Evolutionary conservation across 2,797 vertebrate genomes (phyloP).

Genomic region (Poeciliopsis turneri): DNA sequence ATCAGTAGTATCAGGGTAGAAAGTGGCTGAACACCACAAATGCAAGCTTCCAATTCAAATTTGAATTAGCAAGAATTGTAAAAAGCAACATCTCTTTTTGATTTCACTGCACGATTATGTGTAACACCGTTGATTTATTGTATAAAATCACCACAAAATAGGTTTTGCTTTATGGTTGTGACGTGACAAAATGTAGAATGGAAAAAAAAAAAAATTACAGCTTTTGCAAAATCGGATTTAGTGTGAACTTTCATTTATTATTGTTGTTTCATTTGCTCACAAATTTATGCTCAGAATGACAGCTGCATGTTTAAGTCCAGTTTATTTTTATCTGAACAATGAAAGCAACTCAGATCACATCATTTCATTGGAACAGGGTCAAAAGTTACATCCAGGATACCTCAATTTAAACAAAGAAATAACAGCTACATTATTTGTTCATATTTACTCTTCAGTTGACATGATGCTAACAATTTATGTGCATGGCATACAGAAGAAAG

Average conservation of each 20-base stretch:
- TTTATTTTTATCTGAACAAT: conserved; percentile 58
- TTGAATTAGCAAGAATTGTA: background rate
- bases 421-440: conserved; percentile 1
- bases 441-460: background rate
- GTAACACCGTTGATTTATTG: background rate
- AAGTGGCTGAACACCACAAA: background rate
- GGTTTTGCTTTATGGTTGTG: background rate
- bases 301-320: conserved; percentile 15
- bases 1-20: background rate
- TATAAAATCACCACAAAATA: background rate
- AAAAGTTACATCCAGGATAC: background rate
- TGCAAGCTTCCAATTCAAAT: background rate
- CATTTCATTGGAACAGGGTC: conserved; percentile 7
- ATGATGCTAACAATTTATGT: background rate
- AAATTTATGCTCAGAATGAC: conserved; percentile 15
- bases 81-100: background rate
- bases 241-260: background rate
- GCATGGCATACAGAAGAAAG: background rate
- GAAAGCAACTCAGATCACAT: conserved; percentile 20
- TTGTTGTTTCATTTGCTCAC: background rate
- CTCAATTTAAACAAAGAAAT: background rate
- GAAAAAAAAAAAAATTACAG: background rate
- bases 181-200: background rate
- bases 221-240: background rate
- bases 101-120: background rate